Conservation (phyloP, 2,888 invertebrate genomes). For the Thecocarcelia acutangulata region DNA sequence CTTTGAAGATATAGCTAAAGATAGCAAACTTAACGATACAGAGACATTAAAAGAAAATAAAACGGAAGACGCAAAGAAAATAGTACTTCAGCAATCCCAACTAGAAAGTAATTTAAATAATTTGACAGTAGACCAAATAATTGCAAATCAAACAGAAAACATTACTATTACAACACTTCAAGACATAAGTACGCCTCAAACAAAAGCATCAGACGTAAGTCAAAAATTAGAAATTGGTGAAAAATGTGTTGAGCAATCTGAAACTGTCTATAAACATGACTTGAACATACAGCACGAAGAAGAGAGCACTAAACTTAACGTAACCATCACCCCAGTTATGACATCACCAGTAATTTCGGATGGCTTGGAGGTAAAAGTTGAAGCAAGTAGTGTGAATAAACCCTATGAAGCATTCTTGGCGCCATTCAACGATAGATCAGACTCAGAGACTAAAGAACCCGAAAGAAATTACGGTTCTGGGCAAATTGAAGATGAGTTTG, state of each 20-base stretch:
- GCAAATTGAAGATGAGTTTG: not conserved
- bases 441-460: not conserved
- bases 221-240: too few species aligned
- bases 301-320: not conserved
- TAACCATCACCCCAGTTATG: not conserved
- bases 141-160: not conserved
- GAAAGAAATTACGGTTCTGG: not conserved
- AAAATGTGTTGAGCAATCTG: not conserved
- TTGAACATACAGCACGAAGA: not conserved
- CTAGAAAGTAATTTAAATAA: not conserved
- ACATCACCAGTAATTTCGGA: not conserved
- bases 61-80: not conserved
- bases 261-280: not conserved
- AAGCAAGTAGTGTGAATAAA: not conserved
- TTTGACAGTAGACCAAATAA: not conserved
- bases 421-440: constrained; percentile 11
- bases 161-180: not conserved
- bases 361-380: constrained; percentile 24
- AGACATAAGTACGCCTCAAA: not conserved
- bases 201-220: not conserved
- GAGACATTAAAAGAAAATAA: too few species aligned
- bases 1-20: too few species aligned
- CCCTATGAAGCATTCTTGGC: constrained; percentile 27
- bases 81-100: not conserved
- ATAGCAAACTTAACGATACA: too few species aligned